phyloP scores from a whole-genome alignment of 2,113 vertebrate genomes.

The Limanda limanda region DNA sequence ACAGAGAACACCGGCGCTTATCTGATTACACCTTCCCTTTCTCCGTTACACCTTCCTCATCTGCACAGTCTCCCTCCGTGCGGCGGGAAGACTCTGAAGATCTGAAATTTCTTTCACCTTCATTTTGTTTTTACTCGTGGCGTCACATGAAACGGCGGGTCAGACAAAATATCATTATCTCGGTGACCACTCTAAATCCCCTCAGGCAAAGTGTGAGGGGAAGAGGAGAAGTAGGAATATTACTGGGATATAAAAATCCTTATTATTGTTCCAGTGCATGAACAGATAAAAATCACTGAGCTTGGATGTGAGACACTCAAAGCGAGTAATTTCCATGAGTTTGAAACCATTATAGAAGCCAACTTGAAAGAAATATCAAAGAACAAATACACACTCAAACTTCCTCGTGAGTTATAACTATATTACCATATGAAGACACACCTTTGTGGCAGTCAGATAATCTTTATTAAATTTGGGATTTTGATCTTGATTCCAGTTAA shows the following conservation, averaged over 20 bases:
- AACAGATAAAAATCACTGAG: neutral
- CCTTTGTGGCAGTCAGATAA: neutral
- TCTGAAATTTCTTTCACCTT: neutral
- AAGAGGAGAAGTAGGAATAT: neutral
- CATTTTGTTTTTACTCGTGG: constrained; percentile 9
- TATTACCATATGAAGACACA: neutral
- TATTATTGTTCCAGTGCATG: neutral
- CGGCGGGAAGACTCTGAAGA: neutral
- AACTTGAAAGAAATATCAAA: neutral
- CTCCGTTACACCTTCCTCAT: constrained; percentile 27
- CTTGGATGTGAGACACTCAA: neutral
- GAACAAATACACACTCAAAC: neutral
- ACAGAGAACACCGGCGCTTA: constrained; percentile 43
- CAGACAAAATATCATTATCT: constrained; percentile 33
- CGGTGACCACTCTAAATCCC: constrained; percentile 18
- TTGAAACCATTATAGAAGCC: neutral
- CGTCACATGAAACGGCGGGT: neutral
- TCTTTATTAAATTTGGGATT: no score
- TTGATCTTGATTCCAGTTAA: no score
- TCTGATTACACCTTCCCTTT: constrained; percentile 47
- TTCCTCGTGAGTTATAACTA: neutral
- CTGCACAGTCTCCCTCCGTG: constrained; percentile 13
- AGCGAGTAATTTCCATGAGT: neutral
- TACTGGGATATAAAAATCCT: neutral
- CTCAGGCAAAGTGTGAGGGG: constrained; percentile 3